Percentiles rank a stretch among this genome's conserved stretches.
Evolutionary conservation across 2,888 invertebrate genomes (phyloP).

Genomic region (Latrodectus hesperus): DNA sequence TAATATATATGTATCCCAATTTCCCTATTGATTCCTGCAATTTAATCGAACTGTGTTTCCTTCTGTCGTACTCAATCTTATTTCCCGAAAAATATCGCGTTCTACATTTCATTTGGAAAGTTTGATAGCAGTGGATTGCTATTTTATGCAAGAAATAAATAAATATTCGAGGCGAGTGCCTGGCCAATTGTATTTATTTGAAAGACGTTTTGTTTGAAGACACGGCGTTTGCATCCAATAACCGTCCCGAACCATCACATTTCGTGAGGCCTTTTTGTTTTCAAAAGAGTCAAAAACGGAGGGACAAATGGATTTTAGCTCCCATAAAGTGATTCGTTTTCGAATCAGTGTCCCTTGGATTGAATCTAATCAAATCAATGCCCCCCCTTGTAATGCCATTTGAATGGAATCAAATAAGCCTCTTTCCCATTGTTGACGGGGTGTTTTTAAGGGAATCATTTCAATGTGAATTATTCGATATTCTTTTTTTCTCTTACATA

Average conservation of each 20-base stretch:
- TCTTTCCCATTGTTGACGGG: no score
- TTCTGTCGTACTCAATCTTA: conserved; percentile 14
- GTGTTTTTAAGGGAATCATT: no score
- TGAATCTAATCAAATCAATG: conserved; percentile 6
- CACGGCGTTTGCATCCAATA: conserved; percentile 20
- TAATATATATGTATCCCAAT: neutral
- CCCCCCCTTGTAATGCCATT: no score
- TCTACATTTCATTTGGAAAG: no score
- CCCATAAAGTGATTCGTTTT: conserved; percentile 4
- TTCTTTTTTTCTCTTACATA: no score
- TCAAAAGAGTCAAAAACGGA: conserved; percentile 11
- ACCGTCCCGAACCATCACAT: neutral
- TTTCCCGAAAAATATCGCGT: neutral
- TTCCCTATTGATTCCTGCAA: conserved; percentile 12
- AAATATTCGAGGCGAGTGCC: conserved; percentile 11
- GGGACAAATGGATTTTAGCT: conserved; percentile 9
- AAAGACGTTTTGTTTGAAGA: conserved; percentile 20
- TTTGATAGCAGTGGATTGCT: no score
- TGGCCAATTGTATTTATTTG: conserved; percentile 24
- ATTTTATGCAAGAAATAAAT: no score
- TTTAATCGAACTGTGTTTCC: conserved; percentile 6
- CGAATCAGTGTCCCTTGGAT: neutral
- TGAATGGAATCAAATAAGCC: no score
- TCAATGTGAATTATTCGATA: no score
- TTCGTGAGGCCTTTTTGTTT: neutral